These are phyloP conservation scores for Pogonus chalceus DNA, from an alignment of 1,140 invertebrate species.

Conservation along the genomic window DNA sequence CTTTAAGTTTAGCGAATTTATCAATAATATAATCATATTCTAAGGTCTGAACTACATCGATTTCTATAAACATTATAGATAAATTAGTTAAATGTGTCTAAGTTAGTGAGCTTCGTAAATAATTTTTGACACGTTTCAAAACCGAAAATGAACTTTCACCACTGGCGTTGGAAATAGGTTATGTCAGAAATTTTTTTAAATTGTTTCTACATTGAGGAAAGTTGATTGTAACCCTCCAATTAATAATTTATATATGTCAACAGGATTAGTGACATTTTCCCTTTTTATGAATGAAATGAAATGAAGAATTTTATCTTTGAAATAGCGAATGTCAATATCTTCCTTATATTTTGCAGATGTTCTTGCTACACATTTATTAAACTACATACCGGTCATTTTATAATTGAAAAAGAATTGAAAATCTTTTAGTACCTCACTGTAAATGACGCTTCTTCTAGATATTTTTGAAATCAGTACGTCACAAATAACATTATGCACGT, in stretches of 20 bases:
- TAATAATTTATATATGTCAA: not conserved
- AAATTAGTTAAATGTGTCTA: not conserved
- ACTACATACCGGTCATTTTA: not conserved
- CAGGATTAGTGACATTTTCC: not conserved
- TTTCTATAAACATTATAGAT: not conserved
- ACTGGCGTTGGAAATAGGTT: too few species aligned
- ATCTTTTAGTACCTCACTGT: not conserved
- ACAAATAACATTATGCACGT: too few species aligned
- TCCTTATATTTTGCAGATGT: not conserved
- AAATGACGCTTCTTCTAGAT: not conserved
- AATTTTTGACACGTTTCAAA: too few species aligned
- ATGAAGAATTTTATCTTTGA: too few species aligned
- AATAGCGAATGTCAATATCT: too few species aligned
- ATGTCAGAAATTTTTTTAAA: too few species aligned
- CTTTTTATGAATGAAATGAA: too few species aligned
- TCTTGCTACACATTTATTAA: too few species aligned
- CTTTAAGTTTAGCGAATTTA: not conserved
- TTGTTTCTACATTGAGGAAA: not conserved
- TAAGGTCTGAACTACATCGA: not conserved
- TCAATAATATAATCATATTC: too few species aligned
- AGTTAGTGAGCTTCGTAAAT: too few species aligned
- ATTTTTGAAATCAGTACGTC: too few species aligned
- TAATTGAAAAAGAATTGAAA: not conserved
- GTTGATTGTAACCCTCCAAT: not conserved
- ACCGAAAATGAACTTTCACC: too few species aligned